Percentiles rank a stretch among this genome's conserved stretches.
These are phyloP conservation scores for Drosophila pegasa DNA, from an alignment of 2,888 invertebrate species.

Conservation along the genomic window DNA sequence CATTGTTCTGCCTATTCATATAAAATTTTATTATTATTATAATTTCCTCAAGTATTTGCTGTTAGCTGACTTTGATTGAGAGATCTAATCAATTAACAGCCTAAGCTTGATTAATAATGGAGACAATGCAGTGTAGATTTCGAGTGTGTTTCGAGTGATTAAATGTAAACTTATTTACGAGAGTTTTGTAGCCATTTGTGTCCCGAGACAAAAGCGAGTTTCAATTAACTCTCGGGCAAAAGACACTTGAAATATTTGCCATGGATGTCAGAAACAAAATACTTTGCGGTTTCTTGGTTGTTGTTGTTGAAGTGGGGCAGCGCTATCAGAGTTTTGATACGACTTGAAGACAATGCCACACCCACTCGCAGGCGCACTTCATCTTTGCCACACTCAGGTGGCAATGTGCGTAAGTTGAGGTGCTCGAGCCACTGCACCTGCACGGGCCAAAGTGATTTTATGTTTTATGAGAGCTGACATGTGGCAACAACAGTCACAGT, in stretches of 20 bases:
- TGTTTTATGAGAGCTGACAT: conserved; percentile 79
- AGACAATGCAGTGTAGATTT: not conserved
- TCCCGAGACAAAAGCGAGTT: conserved; percentile 28
- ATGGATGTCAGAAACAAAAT: conserved; percentile 48
- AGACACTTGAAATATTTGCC: conserved; percentile 10
- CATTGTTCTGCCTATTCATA: too few relatives aligned
- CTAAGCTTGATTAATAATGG: not conserved
- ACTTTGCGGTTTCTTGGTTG: conserved; percentile 42
- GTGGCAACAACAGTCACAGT: conserved; percentile 66
- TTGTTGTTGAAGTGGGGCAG: conserved; percentile 9
- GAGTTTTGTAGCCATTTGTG: conserved; percentile 3
- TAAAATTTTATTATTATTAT: not conserved
- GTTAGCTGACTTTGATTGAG: not conserved
- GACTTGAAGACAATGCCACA: conserved; percentile 51
- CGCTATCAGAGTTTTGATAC: conserved; percentile 36
- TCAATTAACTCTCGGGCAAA: conserved; percentile 31
- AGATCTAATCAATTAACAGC: not conserved
- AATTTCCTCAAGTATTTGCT: not conserved
- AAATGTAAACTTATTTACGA: conserved; percentile 3
- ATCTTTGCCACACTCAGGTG: conserved; percentile 45
- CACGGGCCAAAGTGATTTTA: conserved; percentile 67
- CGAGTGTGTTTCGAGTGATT: conserved; percentile 1
- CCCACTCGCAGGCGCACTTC: conserved; percentile 22
- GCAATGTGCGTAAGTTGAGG: conserved; percentile 34
- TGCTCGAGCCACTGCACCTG: conserved; percentile 48